Evolutionary conservation across 1,140 invertebrate genomes (phyloP).

Genomic region (Drosophila ercepeae): DNA sequence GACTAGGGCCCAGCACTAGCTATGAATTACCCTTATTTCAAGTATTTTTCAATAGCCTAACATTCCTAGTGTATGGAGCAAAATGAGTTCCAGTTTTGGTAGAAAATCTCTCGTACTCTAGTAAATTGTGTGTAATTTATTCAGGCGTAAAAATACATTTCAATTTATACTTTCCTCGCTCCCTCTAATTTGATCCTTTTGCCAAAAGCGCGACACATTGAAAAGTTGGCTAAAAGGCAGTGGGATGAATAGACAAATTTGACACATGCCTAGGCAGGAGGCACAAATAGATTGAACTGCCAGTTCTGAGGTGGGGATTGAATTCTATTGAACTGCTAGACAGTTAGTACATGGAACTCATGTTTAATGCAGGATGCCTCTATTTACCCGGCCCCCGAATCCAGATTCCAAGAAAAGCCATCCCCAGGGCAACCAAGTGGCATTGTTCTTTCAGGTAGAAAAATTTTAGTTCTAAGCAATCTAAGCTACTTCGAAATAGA

Average conservation of each 20-base stretch:
- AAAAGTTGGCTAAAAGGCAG: slow-evolving; percentile 5
- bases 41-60: no score
- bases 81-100: slow-evolving; percentile 9
- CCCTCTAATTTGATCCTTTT: slow-evolving; percentile 8
- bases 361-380: slow-evolving; percentile 63
- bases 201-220: slow-evolving; percentile 49
- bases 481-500: slow-evolving; percentile 28
- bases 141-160: slow-evolving; percentile 69
- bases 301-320: slow-evolving; percentile 41
- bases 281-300: slow-evolving; percentile 61
- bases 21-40: neutral
- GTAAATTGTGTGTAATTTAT: slow-evolving; percentile 62
- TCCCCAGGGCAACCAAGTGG: slow-evolving; percentile 44
- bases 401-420: slow-evolving; percentile 29
- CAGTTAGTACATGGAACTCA: slow-evolving; percentile 44
- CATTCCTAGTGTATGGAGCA: neutral
- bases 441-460: slow-evolving; percentile 51
- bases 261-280: slow-evolving; percentile 65
- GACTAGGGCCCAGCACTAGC: neutral
- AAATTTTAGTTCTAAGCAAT: slow-evolving; percentile 48
- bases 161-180: slow-evolving; percentile 49
- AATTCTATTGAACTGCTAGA: slow-evolving; percentile 30
- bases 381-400: neutral
- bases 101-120: slow-evolving; percentile 16
- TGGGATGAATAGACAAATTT: slow-evolving; percentile 52